Evolutionary conservation across 2,113 vertebrate species (phyloP), one percentile per base, ranked within the genome.

Genomic region (Narcine bancroftii): DNA sequence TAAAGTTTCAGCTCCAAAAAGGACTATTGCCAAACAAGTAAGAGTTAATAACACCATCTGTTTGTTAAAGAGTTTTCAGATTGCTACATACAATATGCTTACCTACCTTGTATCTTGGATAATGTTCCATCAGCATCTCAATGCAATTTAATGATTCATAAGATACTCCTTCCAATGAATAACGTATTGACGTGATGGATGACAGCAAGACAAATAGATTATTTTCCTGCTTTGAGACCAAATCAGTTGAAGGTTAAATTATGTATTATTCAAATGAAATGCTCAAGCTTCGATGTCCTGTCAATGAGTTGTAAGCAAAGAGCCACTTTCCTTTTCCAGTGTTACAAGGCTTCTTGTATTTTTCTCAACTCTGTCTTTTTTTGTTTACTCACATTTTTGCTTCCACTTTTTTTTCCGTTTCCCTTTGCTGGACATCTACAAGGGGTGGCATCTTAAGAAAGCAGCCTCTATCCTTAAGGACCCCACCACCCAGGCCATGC

Each of bases 41-140:
- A 81, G 47, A n/a, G 47, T 26, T 33, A 26, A 83, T 11, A 50
- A 21, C 6, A 50, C 47, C 5, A 75, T 39, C 9, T 29, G 17
- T 39, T 45, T 50, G 45, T 53, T 3, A 53, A 24, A 50, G 77
- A 81, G 45, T 3, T 47, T 81, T 81, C 45, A 53, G 1, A 0
- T 81, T 81, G 2, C 26, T 53, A 29, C 13, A 26, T 50, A 24
- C 26, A n/a, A n/a, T n/a, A n/a, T n/a, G n/a, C n/a, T n/a, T n/a
- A n/a, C n/a, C n/a, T n/a, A n/a, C n/a, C 47, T 83, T 83, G 79
- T n/a, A 17, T 29, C 79, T 53, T 56, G 26, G 50, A 56, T 53
- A 53, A 83, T 83, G 50, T 83, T 83, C 29, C 79, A 83, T 83
- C 47, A 33, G 29, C 47, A n/a, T 53, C 50, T 83, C 79, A 83